Conservation (phyloP, 2,888 invertebrate genomes). For the Caenorhabditis plicata region DNA sequence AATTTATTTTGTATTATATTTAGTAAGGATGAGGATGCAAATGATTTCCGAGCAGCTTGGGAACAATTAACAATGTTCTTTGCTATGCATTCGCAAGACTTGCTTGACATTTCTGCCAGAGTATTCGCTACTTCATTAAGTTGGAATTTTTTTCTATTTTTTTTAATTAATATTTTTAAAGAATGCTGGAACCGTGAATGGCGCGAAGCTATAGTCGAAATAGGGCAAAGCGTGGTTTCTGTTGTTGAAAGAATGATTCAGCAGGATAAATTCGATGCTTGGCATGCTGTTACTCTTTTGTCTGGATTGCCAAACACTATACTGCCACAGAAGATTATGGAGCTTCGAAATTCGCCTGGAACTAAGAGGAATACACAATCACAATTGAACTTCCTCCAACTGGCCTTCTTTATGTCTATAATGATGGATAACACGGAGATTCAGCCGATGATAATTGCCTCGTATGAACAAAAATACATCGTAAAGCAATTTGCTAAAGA, state of each 20-base stretch:
- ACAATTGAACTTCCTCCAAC: slow-evolving; percentile 27
- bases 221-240: slow-evolving; percentile 6
- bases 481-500: slow-evolving; percentile 19
- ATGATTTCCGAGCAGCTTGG: slow-evolving; percentile 33
- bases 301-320: slow-evolving; percentile 8
- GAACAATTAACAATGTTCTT: slow-evolving; percentile 31
- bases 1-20: neutral
- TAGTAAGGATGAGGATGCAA: slow-evolving; percentile 7
- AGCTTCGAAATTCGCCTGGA: slow-evolving; percentile 8
- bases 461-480: slow-evolving; percentile 20
- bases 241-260: slow-evolving; percentile 29
- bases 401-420: slow-evolving; percentile 24
- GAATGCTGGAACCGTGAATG: slow-evolving; percentile 19
- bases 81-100: slow-evolving; percentile 33
- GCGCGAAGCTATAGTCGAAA: slow-evolving; percentile 7
- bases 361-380: slow-evolving; percentile 21
- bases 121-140: slow-evolving; percentile 44
- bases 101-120: slow-evolving; percentile 40
- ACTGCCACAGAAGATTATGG: neutral
- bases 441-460: slow-evolving; percentile 2
- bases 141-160: slow-evolving; percentile 7
- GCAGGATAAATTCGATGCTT: slow-evolving; percentile 25
- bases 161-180: neutral
- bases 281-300: slow-evolving; percentile 29
- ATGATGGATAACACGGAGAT: slow-evolving; percentile 4